Evolutionary conservation across 2,113 vertebrate genomes (phyloP).

Genomic region (Sceloporus undulatus): DNA sequence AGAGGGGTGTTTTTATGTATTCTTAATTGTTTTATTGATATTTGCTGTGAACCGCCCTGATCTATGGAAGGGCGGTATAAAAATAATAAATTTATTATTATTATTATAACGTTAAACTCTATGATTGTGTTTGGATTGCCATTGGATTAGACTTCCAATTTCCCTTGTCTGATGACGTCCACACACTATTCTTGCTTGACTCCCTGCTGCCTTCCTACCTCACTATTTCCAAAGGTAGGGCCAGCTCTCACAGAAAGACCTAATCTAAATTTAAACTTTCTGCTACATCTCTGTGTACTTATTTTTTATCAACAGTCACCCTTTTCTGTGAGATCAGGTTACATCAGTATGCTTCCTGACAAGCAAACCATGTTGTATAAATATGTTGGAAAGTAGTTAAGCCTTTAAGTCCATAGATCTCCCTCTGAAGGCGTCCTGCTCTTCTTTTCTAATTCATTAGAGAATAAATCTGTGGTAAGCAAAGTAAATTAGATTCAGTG

Average conservation of each 20-base stretch:
- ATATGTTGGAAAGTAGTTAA: constrained; percentile 58
- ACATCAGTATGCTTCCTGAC: constrained; percentile 18
- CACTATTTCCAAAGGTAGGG: too few relatives aligned
- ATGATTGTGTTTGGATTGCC: too few relatives aligned
- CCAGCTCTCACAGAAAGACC: background rate
- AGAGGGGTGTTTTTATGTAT: too few relatives aligned
- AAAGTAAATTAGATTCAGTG: constrained; percentile 91
- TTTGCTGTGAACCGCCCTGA: too few relatives aligned
- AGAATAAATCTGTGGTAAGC: constrained; percentile 83
- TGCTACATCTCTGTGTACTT: background rate
- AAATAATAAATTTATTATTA: too few relatives aligned
- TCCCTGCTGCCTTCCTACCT: too few relatives aligned
- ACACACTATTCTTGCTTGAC: too few relatives aligned
- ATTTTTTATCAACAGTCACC: background rate
- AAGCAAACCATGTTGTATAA: constrained; percentile 15
- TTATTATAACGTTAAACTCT: too few relatives aligned
- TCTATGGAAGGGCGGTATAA: too few relatives aligned
- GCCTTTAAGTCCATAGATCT: constrained; percentile 70
- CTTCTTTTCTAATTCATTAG: constrained; percentile 78
- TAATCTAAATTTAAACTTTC: background rate
- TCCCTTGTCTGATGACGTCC: too few relatives aligned
- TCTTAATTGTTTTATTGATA: too few relatives aligned
- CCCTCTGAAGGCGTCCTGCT: constrained; percentile 75
- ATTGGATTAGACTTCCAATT: too few relatives aligned
- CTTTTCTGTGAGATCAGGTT: background rate